A percentile compares a stretch with the other conserved stretches of the same genome.
Evolutionary conservation across 2,888 invertebrate species (phyloP).

Genomic region (Xestoiulus laeticollis): DNA sequence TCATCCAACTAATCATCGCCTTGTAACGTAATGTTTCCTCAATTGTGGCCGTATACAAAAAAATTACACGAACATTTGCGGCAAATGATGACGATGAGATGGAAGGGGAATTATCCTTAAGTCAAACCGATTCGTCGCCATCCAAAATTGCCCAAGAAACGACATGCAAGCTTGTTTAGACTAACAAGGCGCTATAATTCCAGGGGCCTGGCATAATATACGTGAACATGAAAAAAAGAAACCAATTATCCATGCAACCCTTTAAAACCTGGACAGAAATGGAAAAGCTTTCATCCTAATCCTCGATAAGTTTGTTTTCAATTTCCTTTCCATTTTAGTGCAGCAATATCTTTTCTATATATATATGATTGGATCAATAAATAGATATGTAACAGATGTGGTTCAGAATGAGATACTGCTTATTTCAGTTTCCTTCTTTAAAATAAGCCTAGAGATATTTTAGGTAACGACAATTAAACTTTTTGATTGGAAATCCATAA

Average conservation of each 20-base stretch:
- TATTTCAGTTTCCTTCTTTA: too few species aligned
- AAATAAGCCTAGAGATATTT: too few species aligned
- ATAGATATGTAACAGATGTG: too few species aligned
- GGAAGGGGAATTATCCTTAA: not conserved
- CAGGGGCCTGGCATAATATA: not conserved
- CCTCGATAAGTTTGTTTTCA: too few species aligned
- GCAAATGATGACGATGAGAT: not conserved
- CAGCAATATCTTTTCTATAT: too few species aligned
- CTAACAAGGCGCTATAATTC: not conserved
- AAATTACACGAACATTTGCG: constrained; percentile 13
- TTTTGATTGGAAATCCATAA: too few species aligned
- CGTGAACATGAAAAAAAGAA: not conserved
- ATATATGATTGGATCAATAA: too few species aligned
- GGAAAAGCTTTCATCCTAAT: too few species aligned
- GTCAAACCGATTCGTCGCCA: not conserved
- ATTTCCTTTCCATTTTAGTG: too few species aligned
- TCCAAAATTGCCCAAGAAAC: not conserved
- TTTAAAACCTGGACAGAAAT: not conserved
- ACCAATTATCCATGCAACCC: not conserved
- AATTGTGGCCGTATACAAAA: constrained; percentile 2
- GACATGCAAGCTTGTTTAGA: not conserved
- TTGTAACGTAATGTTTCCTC: not conserved
- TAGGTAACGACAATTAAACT: too few species aligned
- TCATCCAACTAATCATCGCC: not conserved
- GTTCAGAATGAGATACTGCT: too few species aligned